phyloP scores from a whole-genome alignment of 2,113 vertebrate species.

The Lycocorax pyrrhopterus region DNA sequence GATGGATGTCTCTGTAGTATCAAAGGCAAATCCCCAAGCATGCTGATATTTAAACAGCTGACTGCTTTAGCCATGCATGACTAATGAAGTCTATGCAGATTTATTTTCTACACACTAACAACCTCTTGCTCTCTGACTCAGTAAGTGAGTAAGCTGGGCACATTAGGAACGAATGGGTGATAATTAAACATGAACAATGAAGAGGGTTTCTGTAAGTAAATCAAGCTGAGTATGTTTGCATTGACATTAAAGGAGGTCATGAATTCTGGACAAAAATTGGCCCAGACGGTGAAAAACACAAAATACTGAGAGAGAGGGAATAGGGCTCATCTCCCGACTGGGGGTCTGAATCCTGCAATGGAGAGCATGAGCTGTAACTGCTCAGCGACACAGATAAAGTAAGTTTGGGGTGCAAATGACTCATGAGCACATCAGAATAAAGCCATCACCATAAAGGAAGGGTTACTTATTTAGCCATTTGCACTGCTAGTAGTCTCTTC shows the following conservation, averaged over 20 bases:
- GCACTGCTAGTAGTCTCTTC: background rate
- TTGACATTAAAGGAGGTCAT: slow-evolving; percentile 32
- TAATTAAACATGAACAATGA: slow-evolving; percentile 60
- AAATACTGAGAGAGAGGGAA: background rate
- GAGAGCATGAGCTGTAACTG: background rate
- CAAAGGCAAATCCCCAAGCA: slow-evolving; percentile 29
- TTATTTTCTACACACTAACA: slow-evolving; percentile 55
- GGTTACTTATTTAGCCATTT: background rate
- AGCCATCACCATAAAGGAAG: background rate
- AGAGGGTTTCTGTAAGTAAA: slow-evolving; percentile 32
- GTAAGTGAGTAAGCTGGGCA: slow-evolving; percentile 49
- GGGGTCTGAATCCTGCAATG: background rate
- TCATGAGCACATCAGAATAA: background rate
- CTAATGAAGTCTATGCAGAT: slow-evolving; percentile 64
- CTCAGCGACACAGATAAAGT: background rate
- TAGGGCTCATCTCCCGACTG: background rate
- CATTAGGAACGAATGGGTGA: slow-evolving; percentile 41
- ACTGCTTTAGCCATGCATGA: slow-evolving; percentile 43
- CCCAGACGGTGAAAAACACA: background rate
- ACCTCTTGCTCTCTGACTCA: slow-evolving; percentile 51
- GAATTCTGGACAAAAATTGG: background rate
- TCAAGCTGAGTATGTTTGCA: background rate
- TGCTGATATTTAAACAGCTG: slow-evolving; percentile 44
- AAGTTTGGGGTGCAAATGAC: background rate
- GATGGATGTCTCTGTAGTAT: background rate